phyloP scores from a whole-genome alignment of 2,888 invertebrate species.

The Cosmorhoe ocellata region DNA sequence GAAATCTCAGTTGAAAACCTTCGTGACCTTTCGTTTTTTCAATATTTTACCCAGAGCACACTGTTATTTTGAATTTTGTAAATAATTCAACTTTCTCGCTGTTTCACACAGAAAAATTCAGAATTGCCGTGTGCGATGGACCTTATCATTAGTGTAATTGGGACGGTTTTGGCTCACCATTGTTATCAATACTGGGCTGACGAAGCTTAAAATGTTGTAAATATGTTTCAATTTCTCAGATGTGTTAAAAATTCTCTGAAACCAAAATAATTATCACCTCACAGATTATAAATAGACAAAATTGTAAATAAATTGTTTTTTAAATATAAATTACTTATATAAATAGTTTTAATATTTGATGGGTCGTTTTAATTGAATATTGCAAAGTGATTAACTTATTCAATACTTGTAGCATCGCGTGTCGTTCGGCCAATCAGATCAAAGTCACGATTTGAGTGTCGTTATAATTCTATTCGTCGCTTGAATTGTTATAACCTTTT shows the following conservation, averaged over 20 bases:
- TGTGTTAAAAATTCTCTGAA: background rate
- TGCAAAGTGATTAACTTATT: slow-evolving; percentile 1
- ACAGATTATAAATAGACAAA: slow-evolving; percentile 12
- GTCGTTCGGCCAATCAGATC: background rate
- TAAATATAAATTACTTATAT: slow-evolving; percentile 3
- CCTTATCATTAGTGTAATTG: slow-evolving; percentile 25
- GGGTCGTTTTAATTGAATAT: background rate
- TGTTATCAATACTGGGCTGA: slow-evolving; percentile 14
- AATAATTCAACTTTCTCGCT: background rate
- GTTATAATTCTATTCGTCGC: background rate
- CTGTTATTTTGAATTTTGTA: slow-evolving; percentile 12
- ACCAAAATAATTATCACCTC: slow-evolving; percentile 15
- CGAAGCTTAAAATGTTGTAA: slow-evolving; percentile 14
- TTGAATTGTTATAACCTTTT: background rate
- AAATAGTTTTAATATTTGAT: slow-evolving; percentile 13
- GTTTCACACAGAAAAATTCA: background rate
- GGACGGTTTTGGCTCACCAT: slow-evolving; percentile 47
- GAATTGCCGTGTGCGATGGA: slow-evolving; percentile 17
- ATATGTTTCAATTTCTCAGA: slow-evolving; percentile 8
- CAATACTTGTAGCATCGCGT: background rate
- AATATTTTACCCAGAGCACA: slow-evolving; percentile 13
- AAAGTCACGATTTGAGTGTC: background rate
- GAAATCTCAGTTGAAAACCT: slow-evolving; percentile 7
- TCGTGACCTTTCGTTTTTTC: slow-evolving; percentile 1
- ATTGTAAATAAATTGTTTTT: slow-evolving; percentile 17